Conservation (phyloP, 1,140 invertebrate genomes). For the Lepidostoma basale region DNA sequence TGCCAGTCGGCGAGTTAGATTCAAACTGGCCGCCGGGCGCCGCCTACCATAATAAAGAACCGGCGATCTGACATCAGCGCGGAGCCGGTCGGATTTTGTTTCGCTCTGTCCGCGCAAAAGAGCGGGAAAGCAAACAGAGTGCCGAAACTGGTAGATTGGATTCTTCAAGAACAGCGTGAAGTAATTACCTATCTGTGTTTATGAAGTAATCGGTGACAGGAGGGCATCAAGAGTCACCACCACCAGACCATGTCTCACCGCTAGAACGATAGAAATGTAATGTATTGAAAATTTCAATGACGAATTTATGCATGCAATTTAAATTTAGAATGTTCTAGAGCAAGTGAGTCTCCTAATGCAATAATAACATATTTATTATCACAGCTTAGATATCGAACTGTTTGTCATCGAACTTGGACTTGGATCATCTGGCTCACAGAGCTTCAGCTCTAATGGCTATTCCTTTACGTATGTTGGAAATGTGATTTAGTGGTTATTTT, state of each 20-base stretch:
- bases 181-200: neutral
- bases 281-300: too few relatives aligned
- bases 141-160: neutral
- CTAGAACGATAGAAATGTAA: too few relatives aligned
- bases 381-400: too few relatives aligned
- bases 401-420: too few relatives aligned
- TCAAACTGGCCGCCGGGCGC: constrained; percentile 14
- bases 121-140: neutral
- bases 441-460: too few relatives aligned
- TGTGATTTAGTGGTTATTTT: too few relatives aligned
- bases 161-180: neutral
- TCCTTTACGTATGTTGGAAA: too few relatives aligned
- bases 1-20: neutral
- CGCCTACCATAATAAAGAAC: constrained; percentile 7
- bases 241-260: constrained; percentile 10
- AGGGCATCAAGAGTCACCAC: neutral
- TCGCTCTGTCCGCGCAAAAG: neutral
- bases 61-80: neutral
- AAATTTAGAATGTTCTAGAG: neutral
- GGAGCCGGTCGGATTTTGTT: neutral
- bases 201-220: constrained; percentile 8
- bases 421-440: too few relatives aligned
- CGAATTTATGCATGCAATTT: too few relatives aligned
- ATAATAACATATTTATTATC: too few relatives aligned
- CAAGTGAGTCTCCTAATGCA: too few relatives aligned